phyloP scores from a whole-genome alignment of 2,888 invertebrate genomes.

The Tipula helvola region DNA sequence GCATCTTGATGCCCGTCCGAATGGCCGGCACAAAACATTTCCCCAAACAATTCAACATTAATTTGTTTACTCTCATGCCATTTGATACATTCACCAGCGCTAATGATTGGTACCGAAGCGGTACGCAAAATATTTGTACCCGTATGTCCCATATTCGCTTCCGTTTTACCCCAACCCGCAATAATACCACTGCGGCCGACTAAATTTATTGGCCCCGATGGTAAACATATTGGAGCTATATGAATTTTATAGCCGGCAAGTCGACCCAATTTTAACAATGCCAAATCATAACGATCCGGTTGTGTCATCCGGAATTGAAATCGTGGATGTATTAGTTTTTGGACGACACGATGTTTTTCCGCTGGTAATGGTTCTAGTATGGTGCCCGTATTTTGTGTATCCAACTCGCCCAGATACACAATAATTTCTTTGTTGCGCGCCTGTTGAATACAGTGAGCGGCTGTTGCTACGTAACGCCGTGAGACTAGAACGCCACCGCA shows the following conservation, averaged over 20 bases:
- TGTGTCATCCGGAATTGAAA: slow-evolving; percentile 73
- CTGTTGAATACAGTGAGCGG: slow-evolving; percentile 71
- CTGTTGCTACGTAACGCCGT: slow-evolving; percentile 60
- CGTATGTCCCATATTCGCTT: slow-evolving; percentile 55
- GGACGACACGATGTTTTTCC: slow-evolving; percentile 52
- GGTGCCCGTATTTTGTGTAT: slow-evolving; percentile 56
- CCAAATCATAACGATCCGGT: slow-evolving; percentile 70
- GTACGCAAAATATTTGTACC: slow-evolving; percentile 71
- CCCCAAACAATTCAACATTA: slow-evolving; percentile 56
- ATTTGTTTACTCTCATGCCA: slow-evolving; percentile 77
- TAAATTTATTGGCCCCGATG: slow-evolving; percentile 38
- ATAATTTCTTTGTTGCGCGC: slow-evolving; percentile 59
- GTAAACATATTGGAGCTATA: slow-evolving; percentile 69
- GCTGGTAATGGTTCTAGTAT: slow-evolving; percentile 50
- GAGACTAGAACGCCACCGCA: slow-evolving; percentile 76
- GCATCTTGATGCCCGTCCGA: slow-evolving; percentile 72
- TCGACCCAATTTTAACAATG: slow-evolving; percentile 55
- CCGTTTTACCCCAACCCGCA: slow-evolving; percentile 78
- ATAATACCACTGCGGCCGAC: slow-evolving; percentile 50
- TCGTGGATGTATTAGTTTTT: slow-evolving; percentile 65
- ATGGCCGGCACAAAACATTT: slow-evolving; percentile 79
- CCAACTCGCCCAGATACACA: slow-evolving; percentile 68
- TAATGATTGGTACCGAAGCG: slow-evolving; percentile 68
- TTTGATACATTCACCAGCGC: slow-evolving; percentile 57
- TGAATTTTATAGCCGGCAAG: slow-evolving; percentile 48